A percentile compares a stretch with the other conserved stretches of the same genome.
These are phyloP conservation scores for Aurelia aurita DNA, from an alignment of 30 jellyfish, hydroid and myxozoan genomes.

Conservation along the genomic window DNA sequence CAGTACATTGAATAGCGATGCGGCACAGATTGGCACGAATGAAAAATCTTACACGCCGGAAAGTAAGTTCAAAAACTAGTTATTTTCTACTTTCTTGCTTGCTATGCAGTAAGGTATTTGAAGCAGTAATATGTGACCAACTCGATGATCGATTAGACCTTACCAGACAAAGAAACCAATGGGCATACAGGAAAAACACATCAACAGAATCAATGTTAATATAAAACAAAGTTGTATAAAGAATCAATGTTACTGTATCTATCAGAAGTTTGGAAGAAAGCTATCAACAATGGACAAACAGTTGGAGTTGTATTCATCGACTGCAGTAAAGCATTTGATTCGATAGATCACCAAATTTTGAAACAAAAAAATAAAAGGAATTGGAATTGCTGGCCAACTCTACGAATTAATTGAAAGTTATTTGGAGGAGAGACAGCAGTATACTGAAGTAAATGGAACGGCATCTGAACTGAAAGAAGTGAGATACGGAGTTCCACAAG, in stretches of 20 bases:
- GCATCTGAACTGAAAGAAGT: constrained; percentile 25
- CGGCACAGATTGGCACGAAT: too few species aligned
- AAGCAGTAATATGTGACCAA: constrained; percentile 55
- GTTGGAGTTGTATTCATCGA: constrained; percentile 62
- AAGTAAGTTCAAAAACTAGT: too few species aligned
- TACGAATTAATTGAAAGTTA: constrained; percentile 12
- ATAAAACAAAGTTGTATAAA: too few species aligned
- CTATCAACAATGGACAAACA: constrained; percentile 40
- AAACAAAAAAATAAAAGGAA: constrained; percentile 46
- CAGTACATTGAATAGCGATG: too few species aligned
- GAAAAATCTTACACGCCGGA: too few species aligned
- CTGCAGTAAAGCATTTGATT: constrained; percentile 66
- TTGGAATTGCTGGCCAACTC: constrained; percentile 46
- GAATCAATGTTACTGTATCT: too few species aligned
- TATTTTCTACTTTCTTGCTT: too few species aligned
- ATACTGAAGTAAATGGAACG: constrained; percentile 52
- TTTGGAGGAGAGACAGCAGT: constrained; percentile 42
- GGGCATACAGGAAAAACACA: constrained; percentile 73
- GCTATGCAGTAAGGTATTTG: constrained; percentile 66
- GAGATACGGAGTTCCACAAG: constrained; percentile 68
- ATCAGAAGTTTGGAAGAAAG: constrained; percentile 64
- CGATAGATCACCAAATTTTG: constrained; percentile 52
- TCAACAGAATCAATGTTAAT: constrained; percentile 72
- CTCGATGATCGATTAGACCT: constrained; percentile 42
- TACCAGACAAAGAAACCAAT: constrained; percentile 66